A percentile compares a stretch with the other conserved stretches of the same genome.
These are phyloP conservation scores for Bimastos eiseni DNA, from an alignment of 2,888 invertebrate species.

Conservation along the genomic window DNA sequence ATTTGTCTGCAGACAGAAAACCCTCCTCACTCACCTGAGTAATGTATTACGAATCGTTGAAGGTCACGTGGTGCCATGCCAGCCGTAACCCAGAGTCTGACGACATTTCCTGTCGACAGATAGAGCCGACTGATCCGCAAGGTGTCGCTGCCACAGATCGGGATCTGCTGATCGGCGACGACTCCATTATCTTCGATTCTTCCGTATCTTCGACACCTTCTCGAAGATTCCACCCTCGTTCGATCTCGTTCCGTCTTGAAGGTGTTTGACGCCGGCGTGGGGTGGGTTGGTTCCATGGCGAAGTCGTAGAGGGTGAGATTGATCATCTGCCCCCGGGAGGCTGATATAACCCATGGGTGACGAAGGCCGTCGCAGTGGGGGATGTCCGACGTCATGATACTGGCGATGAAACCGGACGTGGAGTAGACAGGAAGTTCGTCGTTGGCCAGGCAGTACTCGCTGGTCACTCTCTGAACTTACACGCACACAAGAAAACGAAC, in stretches of 20 bases:
- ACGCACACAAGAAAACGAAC: not conserved
- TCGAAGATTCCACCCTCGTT: not conserved
- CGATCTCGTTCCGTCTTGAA: not conserved
- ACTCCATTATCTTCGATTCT: slow-evolving; percentile 32
- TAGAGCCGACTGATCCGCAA: slow-evolving; percentile 29
- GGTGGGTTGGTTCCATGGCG: slow-evolving; percentile 24
- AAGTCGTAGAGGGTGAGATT: slow-evolving; percentile 36
- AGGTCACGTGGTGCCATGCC: slow-evolving; percentile 34
- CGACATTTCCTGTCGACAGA: slow-evolving; percentile 24
- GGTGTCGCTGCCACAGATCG: slow-evolving; percentile 30
- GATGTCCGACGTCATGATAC: slow-evolving; percentile 32
- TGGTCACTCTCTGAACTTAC: slow-evolving; percentile 29
- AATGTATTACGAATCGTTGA: slow-evolving; percentile 34
- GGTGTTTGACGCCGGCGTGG: not conserved
- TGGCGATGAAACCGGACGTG: slow-evolving; percentile 30
- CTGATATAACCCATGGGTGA: slow-evolving; percentile 35
- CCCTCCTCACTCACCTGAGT: slow-evolving; percentile 24
- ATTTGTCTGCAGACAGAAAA: not conserved
- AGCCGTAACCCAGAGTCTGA: slow-evolving; percentile 34
- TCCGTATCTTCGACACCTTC: slow-evolving; percentile 32
- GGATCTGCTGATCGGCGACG: not conserved
- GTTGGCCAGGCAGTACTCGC: slow-evolving; percentile 29
- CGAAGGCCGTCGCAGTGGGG: slow-evolving; percentile 30
- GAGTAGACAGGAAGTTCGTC: slow-evolving; percentile 26
- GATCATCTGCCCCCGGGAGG: slow-evolving; percentile 24